Conservation (phyloP, 2,113 vertebrate species). For the Carlito syrichta region DNA sequence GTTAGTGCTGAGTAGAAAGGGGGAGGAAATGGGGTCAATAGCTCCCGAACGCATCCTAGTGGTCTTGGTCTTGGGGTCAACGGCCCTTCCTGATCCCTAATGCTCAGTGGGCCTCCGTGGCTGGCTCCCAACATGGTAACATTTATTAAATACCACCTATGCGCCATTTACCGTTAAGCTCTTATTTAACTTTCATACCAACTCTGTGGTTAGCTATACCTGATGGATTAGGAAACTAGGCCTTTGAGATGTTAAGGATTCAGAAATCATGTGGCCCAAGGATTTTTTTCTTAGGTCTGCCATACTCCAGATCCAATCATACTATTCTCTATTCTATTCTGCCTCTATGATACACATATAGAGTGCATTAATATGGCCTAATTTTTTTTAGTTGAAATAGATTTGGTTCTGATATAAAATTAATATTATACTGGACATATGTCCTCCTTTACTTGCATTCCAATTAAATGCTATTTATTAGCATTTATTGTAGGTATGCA, state of each 20-base stretch:
- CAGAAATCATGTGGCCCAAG: not conserved
- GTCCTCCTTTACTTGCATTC: not conserved
- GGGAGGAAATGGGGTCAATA: too few relatives aligned
- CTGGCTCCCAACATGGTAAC: not conserved
- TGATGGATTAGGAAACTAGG: not conserved
- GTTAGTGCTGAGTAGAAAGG: too few relatives aligned
- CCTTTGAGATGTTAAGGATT: not conserved
- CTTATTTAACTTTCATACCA: not conserved
- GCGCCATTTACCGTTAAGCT: not conserved
- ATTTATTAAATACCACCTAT: not conserved
- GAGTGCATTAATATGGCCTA: not conserved
- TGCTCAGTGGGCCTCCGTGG: too few relatives aligned
- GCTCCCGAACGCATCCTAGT: too few relatives aligned
- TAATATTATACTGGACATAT: not conserved
- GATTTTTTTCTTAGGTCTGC: not conserved
- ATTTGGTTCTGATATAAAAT: not conserved
- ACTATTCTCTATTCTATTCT: not conserved
- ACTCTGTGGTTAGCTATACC: not conserved
- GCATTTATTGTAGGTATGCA: not conserved
- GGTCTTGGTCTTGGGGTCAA: too few relatives aligned
- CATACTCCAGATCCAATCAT: not conserved
- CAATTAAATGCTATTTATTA: not conserved
- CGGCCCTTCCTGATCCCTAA: too few relatives aligned
- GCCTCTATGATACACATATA: not conserved
- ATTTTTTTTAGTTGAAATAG: not conserved